A percentile compares a stretch with the other conserved stretches of the same genome.
Evolutionary conservation across 2,113 vertebrate genomes (phyloP).

Genomic region (Tragelaphus strepsiceros): DNA sequence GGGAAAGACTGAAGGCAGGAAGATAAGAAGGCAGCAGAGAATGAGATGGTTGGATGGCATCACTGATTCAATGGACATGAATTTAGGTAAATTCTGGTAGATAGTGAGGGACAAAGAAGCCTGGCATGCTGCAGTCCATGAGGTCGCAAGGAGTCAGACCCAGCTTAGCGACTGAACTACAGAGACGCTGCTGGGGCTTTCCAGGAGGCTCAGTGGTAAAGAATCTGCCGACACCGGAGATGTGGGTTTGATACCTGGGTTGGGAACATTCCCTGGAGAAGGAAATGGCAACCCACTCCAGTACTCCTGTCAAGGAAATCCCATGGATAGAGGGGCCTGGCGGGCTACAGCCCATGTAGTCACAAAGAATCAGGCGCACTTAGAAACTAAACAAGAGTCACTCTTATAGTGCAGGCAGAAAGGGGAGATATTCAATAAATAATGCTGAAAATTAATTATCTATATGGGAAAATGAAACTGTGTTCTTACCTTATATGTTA

Average conservation of each 20-base stretch:
- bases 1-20: background rate
- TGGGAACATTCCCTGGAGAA: background rate
- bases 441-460: background rate
- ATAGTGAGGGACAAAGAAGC: background rate
- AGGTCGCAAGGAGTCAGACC: rapidly evolving
- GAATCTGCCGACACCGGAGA: background rate
- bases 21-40: background rate
- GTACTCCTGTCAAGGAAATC: background rate
- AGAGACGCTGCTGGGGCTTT: background rate
- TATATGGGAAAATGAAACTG: background rate
- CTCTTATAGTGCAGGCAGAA: rapidly evolving
- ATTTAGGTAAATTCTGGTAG: background rate
- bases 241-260: rapidly evolving
- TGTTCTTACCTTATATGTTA: background rate
- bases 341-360: background rate
- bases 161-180: background rate
- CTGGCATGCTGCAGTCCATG: background rate
- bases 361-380: background rate
- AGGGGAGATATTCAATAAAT: rapidly evolving
- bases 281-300: background rate
- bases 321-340: background rate
- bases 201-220: background rate
- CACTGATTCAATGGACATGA: background rate
- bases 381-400: background rate
- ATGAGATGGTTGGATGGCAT: background rate